These are phyloP conservation scores for Tiliacea aurago DNA, from an alignment of 2,888 invertebrate genomes.

Conservation along the genomic window DNA sequence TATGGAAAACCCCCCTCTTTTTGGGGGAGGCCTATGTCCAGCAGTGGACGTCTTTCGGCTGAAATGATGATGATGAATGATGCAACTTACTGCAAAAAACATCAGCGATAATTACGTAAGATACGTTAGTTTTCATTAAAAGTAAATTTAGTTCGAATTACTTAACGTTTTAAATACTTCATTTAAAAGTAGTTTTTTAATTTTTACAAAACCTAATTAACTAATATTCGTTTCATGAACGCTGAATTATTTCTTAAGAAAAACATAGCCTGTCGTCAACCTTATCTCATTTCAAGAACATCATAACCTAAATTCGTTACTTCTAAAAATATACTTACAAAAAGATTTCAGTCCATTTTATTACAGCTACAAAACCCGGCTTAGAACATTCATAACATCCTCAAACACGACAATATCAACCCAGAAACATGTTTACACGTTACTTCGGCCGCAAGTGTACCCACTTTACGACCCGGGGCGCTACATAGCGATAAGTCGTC, in stretches of 20 bases:
- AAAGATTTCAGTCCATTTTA: conserved; percentile 36
- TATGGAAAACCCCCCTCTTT: too few species aligned
- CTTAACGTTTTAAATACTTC: not conserved
- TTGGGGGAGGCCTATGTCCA: too few species aligned
- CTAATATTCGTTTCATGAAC: not conserved
- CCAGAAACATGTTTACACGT: conserved; percentile 43
- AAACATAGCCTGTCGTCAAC: not conserved
- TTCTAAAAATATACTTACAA: not conserved
- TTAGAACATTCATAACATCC: conserved; percentile 45
- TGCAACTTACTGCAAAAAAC: not conserved
- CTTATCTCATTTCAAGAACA: not conserved
- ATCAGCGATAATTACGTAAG: not conserved
- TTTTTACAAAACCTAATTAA: conserved; percentile 2
- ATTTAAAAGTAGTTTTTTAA: not conserved
- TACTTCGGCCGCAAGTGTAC: conserved; percentile 62
- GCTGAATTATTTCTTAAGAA: not conserved
- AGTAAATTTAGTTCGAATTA: not conserved
- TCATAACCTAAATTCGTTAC: not conserved
- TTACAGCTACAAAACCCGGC: conserved; percentile 38
- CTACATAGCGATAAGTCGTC: conserved; percentile 68
- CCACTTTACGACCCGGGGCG: conserved; percentile 63
- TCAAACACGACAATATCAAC: conserved; percentile 49
- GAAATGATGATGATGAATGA: too few species aligned
- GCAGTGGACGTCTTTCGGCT: too few species aligned
- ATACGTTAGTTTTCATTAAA: conserved; percentile 3